Percentiles rank a stretch among this genome's conserved stretches.
These are phyloP conservation scores for Schizopygopsis malacanthus DNA, from an alignment of 2,797 vertebrate species.

Conservation along the genomic window DNA sequence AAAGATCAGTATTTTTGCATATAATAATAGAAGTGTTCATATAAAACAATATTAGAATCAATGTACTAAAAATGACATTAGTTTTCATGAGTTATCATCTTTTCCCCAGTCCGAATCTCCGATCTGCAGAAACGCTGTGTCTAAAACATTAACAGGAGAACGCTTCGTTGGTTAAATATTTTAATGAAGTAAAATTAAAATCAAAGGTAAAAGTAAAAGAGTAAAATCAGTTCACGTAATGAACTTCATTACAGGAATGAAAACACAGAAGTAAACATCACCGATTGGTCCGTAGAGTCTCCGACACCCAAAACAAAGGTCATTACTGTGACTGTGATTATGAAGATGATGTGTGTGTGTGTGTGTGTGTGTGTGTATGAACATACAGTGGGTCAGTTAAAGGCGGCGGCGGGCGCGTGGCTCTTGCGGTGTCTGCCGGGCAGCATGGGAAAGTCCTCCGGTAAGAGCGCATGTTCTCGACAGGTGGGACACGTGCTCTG, in stretches of 20 bases:
- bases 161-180: background rate
- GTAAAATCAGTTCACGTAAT: background rate
- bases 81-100: background rate
- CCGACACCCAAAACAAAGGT: background rate
- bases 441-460: constrained; percentile 83
- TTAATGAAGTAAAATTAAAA: constrained; percentile 37
- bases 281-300: constrained; percentile 1
- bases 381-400: constrained; percentile 53
- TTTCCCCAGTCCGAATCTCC: too few species aligned
- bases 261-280: background rate
- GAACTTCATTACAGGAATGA: constrained; percentile 5
- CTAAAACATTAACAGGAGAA: background rate
- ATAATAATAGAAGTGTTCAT: background rate
- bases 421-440: constrained; percentile 68
- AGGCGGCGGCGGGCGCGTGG: constrained; percentile 32
- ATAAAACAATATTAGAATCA: background rate
- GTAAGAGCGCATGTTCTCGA: constrained; percentile 74
- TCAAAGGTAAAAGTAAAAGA: background rate
- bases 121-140: background rate
- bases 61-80: too few species aligned
- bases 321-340: background rate
- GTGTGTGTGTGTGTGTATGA: background rate
- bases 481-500: constrained; percentile 91
- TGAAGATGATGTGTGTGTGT: too few species aligned
- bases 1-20: too few species aligned